Base-by-base conservation (phyloP, 2,797 vertebrate genomes). In the Smutsia gigantea region DNA sequence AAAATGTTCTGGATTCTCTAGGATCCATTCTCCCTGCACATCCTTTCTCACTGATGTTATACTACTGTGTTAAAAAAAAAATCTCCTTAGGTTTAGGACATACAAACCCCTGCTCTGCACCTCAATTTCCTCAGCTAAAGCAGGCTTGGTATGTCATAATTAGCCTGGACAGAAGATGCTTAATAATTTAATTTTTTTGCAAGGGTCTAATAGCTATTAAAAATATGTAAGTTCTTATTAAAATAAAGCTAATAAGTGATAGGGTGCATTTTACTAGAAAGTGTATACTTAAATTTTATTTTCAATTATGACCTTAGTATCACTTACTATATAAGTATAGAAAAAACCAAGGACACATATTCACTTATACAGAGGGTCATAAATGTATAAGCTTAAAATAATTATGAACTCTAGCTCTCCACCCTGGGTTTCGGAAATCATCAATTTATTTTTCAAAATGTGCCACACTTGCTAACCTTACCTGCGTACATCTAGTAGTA, bases 221-320 rank as follows among this genome's bases (percentile, higher is more conserved):
- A 42, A 96, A 90, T 64, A 64, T 9, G 64, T 51, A n/a, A 91
- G 13, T 85, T 94, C 46, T 88, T 64, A 78, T n/a, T 87, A 64
- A 81, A 94, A 59, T 8, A 94, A 75, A 82, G 3, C n/a, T 66
- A 31, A n/a, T 71, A 86, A 83, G 57, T 68, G 31, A 61, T 69
- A 77, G 10, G n/a, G 59, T 27, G 15, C 15, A 46, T 81, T 89
- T 88, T 72, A 75, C 37, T 64, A 78, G 29, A 91, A 93, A 88
- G 7, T 17, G 2, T 31, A 66, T n/a, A 81, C 10, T 87, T 87
- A 51, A 63, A 75, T 81, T 88, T 55, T 53, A 63, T 87, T 96
- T 93, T 91, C 59, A 81, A 8, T 66, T 85, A 81, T 18, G 51
- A 93, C 14, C 55, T 78, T 49, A 29, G 10, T 42, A 79, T 59